Percentiles rank a stretch among this genome's conserved stretches.
Evolutionary conservation across 2,888 invertebrate species (phyloP).

Genomic region (Thecocarcelia acutangulata): DNA sequence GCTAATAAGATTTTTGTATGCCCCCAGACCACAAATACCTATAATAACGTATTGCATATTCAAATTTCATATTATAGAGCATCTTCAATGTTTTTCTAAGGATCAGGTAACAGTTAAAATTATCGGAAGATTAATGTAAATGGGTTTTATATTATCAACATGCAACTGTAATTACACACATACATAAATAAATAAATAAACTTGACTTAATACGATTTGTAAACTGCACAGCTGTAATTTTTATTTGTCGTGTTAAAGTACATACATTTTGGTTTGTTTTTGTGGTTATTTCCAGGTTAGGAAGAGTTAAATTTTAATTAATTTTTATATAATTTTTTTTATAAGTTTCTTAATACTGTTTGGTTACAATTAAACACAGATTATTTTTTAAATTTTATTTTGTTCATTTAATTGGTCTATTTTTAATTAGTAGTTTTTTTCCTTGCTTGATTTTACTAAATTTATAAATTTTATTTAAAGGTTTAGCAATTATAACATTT

Average conservation of each 20-base stretch:
- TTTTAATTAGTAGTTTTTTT: slow-evolving; percentile 11
- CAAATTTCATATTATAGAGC: no score
- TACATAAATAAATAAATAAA: no score
- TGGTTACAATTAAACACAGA: slow-evolving; percentile 17
- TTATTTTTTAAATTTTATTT: background rate
- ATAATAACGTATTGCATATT: no score
- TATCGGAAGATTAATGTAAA: no score
- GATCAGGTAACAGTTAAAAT: no score
- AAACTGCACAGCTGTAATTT: background rate
- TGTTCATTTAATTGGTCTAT: slow-evolving; percentile 11
- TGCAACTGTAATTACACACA: no score
- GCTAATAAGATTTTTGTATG: no score
- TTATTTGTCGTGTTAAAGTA: background rate
- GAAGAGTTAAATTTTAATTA: slow-evolving; percentile 16
- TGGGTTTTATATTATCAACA: no score
- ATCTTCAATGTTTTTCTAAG: no score
- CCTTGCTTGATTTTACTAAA: slow-evolving; percentile 8
- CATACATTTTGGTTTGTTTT: background rate
- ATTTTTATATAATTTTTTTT: background rate
- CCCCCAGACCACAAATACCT: no score
- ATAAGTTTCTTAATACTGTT: slow-evolving; percentile 30
- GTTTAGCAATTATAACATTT: slow-evolving; percentile 41
- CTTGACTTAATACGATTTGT: no score
- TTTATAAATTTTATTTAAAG: slow-evolving; percentile 9
- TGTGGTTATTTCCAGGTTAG: background rate